Evolutionary conservation across 2,888 invertebrate species (phyloP).

Genomic region (Catocala fraxini): DNA sequence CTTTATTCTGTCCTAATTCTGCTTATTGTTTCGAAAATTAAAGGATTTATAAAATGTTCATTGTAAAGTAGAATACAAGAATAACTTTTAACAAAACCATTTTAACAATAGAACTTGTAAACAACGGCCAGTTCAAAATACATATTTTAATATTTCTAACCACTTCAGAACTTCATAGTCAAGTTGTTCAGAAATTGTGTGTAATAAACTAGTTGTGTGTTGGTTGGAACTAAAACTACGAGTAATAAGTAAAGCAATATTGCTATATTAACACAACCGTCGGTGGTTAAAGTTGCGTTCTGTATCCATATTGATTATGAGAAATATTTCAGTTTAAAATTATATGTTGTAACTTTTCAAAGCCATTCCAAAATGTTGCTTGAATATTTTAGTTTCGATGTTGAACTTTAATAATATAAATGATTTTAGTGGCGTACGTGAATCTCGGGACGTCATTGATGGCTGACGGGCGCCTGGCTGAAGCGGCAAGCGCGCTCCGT

Average conservation of each 20-base stretch:
- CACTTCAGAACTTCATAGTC: constrained; percentile 17
- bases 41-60: constrained; percentile 41
- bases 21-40: constrained; percentile 42
- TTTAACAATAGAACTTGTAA: constrained; percentile 26
- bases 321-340: background rate
- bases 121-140: constrained; percentile 24
- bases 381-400: no score
- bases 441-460: constrained; percentile 97
- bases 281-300: constrained; percentile 7
- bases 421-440: constrained; percentile 95
- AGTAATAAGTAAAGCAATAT: constrained; percentile 15
- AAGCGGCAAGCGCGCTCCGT: constrained; percentile 94
- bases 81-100: constrained; percentile 34
- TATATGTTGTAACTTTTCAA: background rate
- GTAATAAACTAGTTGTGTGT: constrained; percentile 25
- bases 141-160: constrained; percentile 27
- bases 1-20: constrained; percentile 46
- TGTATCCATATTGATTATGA: background rate
- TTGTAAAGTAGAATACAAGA: constrained; percentile 34
- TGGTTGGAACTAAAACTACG: constrained; percentile 20
- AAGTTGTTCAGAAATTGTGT: constrained; percentile 26
- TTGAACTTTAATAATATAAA: background rate
- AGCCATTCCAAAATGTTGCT: background rate
- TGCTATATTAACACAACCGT: constrained; percentile 5
- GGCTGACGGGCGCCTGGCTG: constrained; percentile 93